Conservation (phyloP, 1,140 invertebrate genomes). For the Megathymus violae region DNA sequence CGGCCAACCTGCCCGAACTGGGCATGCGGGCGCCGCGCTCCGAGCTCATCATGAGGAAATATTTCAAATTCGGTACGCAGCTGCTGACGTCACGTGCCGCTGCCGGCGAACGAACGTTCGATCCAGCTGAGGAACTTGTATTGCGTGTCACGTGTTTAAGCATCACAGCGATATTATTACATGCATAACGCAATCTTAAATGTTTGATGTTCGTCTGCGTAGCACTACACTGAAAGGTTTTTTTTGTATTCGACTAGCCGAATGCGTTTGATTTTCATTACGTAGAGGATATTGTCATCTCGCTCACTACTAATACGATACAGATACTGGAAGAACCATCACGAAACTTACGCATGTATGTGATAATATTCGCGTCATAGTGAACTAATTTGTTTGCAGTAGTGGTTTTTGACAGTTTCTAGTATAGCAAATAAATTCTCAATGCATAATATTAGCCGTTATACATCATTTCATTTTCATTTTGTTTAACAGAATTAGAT, state of each 20-base stretch:
- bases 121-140: constrained; percentile 8
- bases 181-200: constrained; percentile 46
- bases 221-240: constrained; percentile 32
- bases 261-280: constrained; percentile 5
- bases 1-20: constrained; percentile 75
- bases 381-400: constrained; percentile 56
- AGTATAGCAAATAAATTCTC: constrained; percentile 23
- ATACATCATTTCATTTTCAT: constrained; percentile 24
- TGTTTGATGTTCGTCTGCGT: constrained; percentile 26
- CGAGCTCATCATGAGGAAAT: constrained; percentile 84
- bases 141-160: constrained; percentile 53
- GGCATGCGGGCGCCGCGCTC: constrained; percentile 77
- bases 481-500: constrained; percentile 20
- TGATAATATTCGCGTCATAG: constrained; percentile 43
- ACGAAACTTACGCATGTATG: constrained; percentile 42
- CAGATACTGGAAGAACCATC: not conserved
- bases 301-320: constrained; percentile 2
- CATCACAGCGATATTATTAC: constrained; percentile 58
- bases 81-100: constrained; percentile 40
- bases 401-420: constrained; percentile 39
- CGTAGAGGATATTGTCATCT: constrained; percentile 9
- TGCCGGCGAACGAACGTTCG: constrained; percentile 24
- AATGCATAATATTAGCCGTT: constrained; percentile 24
- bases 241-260: constrained; percentile 41
- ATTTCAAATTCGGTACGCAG: constrained; percentile 83